A percentile compares a stretch with the other conserved stretches of the same genome.
phyloP scores from a whole-genome alignment of 1,140 invertebrate genomes.

The Amyelois transitella region DNA sequence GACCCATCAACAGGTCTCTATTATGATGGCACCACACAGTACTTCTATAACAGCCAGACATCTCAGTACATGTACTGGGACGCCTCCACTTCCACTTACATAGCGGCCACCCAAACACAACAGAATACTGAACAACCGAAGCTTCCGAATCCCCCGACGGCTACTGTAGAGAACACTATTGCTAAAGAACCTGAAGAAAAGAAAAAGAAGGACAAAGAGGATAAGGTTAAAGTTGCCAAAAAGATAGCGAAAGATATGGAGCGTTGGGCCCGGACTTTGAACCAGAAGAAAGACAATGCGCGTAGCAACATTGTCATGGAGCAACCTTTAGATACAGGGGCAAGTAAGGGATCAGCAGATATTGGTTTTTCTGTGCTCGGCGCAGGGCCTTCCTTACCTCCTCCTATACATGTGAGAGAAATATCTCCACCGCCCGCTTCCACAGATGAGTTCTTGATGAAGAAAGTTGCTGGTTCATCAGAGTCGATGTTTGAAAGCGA shows the following conservation, averaged over 20 bases:
- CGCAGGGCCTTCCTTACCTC: constrained; percentile 79
- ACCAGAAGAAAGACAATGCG: constrained; percentile 95
- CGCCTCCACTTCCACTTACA: constrained; percentile 85
- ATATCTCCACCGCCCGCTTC: constrained; percentile 45
- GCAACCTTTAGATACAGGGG: constrained; percentile 59
- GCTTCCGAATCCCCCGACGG: constrained; percentile 38
- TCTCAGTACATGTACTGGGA: constrained; percentile 98
- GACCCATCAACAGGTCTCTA: constrained; percentile 94
- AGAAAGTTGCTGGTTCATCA: constrained; percentile 71
- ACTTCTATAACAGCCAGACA: constrained; percentile 93
- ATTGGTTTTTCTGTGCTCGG: constrained; percentile 90
- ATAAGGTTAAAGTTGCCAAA: constrained; percentile 97
- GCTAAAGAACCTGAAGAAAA: constrained; percentile 61
- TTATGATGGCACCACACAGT: constrained; percentile 96
- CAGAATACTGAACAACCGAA: constrained; percentile 61
- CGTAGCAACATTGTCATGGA: constrained; percentile 78
- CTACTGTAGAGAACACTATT: constrained; percentile 35
- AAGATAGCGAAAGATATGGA: constrained; percentile 98
- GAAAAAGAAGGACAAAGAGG: constrained; percentile 82
- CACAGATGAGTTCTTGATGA: constrained; percentile 75
- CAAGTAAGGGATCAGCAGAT: constrained; percentile 85
- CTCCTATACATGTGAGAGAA: constrained; percentile 50
- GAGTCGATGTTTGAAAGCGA: constrained; percentile 75
- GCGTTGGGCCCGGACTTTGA: constrained; percentile 97
- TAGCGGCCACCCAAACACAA: constrained; percentile 79